These are phyloP conservation scores for Poecile atricapillus DNA, from an alignment of 2,113 vertebrate genomes.

Conservation along the genomic window DNA sequence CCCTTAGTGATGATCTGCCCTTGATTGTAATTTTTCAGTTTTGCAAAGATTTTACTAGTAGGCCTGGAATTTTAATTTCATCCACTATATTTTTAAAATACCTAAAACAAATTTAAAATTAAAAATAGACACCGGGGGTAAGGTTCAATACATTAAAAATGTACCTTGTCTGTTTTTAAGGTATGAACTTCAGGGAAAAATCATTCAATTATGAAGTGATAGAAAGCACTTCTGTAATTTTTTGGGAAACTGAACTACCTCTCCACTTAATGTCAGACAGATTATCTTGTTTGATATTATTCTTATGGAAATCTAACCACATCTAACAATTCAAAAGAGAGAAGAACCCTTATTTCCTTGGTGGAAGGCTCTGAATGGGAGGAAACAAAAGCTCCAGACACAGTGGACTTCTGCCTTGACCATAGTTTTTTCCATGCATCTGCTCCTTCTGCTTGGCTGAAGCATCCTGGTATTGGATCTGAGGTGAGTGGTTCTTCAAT, in stretches of 20 bases:
- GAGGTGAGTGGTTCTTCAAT: background rate
- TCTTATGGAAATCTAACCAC: background rate
- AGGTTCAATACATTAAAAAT: background rate
- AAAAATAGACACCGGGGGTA: fast-evolving
- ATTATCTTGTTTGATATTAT: background rate
- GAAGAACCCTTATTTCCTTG: background rate
- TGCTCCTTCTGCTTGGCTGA: background rate
- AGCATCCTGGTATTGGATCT: background rate
- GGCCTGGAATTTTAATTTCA: background rate
- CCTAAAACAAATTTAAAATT: background rate
- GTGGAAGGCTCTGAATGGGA: background rate
- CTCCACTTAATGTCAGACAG: background rate
- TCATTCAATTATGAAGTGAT: background rate
- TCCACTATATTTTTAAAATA: background rate
- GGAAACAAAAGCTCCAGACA: background rate
- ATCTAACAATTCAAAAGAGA: background rate
- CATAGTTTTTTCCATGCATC: background rate
- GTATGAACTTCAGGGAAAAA: background rate
- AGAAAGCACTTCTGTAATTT: background rate
- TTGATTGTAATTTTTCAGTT: background rate
- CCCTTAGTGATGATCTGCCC: too few relatives aligned
- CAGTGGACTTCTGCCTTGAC: background rate
- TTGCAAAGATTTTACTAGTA: background rate
- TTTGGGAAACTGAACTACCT: background rate
- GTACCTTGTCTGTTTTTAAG: background rate